Evolutionary conservation across 2,888 invertebrate species (phyloP).

Genomic region (Nomada hirtipes): DNA sequence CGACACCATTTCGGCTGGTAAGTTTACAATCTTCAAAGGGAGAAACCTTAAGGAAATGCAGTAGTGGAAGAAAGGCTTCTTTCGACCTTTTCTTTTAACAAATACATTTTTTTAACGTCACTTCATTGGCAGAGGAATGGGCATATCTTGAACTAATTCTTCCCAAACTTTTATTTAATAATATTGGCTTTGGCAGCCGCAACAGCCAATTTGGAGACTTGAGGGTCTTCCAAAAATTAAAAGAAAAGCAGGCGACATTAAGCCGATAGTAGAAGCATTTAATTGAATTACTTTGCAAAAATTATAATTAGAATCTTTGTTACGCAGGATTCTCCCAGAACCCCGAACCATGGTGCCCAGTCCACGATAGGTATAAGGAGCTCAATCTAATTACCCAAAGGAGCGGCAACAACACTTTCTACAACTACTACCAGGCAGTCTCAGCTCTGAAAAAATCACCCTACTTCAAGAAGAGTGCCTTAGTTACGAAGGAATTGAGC

Average conservation of each 20-base stretch:
- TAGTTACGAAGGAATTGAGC: conserved; percentile 77
- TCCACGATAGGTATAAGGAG: conserved; percentile 87
- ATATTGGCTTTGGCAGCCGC: no score
- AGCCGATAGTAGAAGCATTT: no score
- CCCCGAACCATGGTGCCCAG: conserved; percentile 89
- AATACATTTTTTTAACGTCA: no score
- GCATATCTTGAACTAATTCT: no score
- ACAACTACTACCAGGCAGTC: conserved; percentile 88
- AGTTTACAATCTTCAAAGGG: conserved; percentile 12
- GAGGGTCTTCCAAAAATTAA: no score
- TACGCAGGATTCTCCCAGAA: conserved; percentile 81
- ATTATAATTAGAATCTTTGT: not conserved
- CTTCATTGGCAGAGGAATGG: no score
- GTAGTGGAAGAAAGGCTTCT: no score
- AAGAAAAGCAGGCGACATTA: no score
- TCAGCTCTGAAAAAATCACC: conserved; percentile 85
- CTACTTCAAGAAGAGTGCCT: conserved; percentile 86
- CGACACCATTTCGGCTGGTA: conserved; percentile 87
- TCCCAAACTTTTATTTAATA: no score
- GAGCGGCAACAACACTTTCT: conserved; percentile 85
- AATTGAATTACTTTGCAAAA: not conserved
- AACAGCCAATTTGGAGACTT: no score
- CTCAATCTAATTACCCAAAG: conserved; percentile 88
- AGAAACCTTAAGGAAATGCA: not conserved
- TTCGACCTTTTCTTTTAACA: no score